Evolutionary conservation across 2,113 vertebrate genomes (phyloP).

Genomic region (Vulpes vulpes): DNA sequence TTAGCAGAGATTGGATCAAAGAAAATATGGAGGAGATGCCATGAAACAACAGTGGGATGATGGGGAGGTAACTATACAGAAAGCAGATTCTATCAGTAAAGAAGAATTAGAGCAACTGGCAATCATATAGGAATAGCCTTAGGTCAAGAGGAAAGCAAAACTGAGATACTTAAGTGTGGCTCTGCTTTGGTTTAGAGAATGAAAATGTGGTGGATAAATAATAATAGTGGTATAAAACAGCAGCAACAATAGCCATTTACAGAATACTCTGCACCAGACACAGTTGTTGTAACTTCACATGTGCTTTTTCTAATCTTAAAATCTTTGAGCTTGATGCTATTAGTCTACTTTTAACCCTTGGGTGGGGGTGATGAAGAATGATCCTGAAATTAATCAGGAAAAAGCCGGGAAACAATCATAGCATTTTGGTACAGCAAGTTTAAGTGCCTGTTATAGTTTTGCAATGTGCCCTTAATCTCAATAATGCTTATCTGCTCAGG

Average conservation of each 20-base stretch:
- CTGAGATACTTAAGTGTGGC: not conserved
- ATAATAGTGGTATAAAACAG: not conserved
- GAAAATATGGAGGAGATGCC: not conserved
- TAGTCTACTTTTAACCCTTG: not conserved
- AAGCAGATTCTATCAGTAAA: not conserved
- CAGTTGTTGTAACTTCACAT: not conserved
- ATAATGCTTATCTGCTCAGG: not conserved
- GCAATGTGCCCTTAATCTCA: not conserved
- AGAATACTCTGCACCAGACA: not conserved
- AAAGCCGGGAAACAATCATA: not conserved
- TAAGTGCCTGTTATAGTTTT: not conserved
- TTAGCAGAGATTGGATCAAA: not conserved
- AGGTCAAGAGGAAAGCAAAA: not conserved
- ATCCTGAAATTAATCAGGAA: not conserved
- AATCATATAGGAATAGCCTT: not conserved
- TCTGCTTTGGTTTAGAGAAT: not conserved
- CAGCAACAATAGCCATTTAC: not conserved
- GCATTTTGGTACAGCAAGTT: not conserved
- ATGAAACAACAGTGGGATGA: not conserved
- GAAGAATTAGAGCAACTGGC: not conserved
- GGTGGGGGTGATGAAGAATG: not conserved
- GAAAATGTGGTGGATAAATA: not conserved
- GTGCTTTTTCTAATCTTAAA: not conserved
- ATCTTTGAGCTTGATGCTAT: not conserved
- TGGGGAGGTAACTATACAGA: not conserved